These are phyloP conservation scores for Strigamia crassipes DNA, from an alignment of 2,888 invertebrate species.

Conservation along the genomic window DNA sequence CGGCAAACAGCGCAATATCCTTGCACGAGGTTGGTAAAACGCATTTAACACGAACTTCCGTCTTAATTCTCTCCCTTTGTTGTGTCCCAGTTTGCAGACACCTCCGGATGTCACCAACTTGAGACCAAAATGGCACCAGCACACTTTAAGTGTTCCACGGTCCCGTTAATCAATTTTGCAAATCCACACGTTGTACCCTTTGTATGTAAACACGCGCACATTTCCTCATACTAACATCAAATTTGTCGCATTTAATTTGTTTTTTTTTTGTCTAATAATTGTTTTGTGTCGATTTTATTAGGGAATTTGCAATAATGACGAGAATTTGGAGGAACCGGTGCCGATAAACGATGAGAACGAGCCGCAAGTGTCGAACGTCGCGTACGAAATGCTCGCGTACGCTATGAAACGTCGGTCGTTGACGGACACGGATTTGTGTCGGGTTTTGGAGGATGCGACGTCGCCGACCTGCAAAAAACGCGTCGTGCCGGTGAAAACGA, in stretches of 20 bases:
- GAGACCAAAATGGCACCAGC: background rate
- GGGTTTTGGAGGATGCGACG: background rate
- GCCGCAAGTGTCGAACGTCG: background rate
- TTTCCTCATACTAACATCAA: background rate
- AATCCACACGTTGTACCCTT: background rate
- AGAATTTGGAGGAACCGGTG: background rate
- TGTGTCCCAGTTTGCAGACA: background rate
- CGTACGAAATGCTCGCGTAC: background rate
- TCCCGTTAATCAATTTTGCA: background rate
- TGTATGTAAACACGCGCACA: background rate
- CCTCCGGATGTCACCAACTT: background rate
- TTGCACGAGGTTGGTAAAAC: background rate
- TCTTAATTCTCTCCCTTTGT: background rate
- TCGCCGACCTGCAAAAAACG: background rate
- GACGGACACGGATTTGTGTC: background rate
- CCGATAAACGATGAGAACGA: background rate
- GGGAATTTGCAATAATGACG: background rate
- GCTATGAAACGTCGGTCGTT: background rate
- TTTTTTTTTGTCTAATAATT: background rate
- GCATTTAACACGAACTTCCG: background rate
- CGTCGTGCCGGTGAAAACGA: background rate
- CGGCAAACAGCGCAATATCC: background rate
- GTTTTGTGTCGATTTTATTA: background rate
- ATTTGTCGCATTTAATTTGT: background rate
- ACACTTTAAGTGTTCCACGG: background rate